Evolutionary conservation across 2,113 vertebrate species (phyloP).

Genomic region (Terrapene triunguis): DNA sequence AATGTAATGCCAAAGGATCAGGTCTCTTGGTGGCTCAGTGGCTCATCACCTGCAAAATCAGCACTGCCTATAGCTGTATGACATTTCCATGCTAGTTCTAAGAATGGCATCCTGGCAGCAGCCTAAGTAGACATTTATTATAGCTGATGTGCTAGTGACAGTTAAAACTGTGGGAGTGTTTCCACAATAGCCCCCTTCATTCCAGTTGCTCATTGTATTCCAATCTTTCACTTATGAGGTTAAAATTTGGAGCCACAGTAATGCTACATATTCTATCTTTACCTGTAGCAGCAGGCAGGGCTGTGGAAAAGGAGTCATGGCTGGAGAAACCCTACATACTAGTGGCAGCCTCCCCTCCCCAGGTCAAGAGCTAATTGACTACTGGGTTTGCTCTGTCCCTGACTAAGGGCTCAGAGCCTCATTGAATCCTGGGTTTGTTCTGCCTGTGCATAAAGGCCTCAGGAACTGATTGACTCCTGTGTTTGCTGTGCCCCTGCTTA

Average conservation of each 20-base stretch:
- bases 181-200: neutral
- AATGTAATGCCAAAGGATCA: neutral
- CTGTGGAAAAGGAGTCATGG: neutral
- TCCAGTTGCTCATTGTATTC: neutral
- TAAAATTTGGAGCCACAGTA: neutral
- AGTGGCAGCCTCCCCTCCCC: too few relatives aligned
- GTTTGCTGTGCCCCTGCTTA: too few relatives aligned
- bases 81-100: neutral
- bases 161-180: neutral
- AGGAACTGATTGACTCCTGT: too few relatives aligned
- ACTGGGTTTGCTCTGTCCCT: too few relatives aligned
- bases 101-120: neutral
- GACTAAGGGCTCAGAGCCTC: too few relatives aligned
- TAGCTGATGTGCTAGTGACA: neutral
- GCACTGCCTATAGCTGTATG: neutral
- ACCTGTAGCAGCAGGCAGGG: neutral
- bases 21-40: neutral
- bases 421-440: too few relatives aligned
- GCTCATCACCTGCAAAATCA: neutral
- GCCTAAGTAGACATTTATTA: neutral
- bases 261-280: neutral
- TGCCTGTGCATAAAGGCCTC: too few relatives aligned
- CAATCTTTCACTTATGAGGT: neutral
- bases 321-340: neutral
- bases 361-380: too few relatives aligned